phyloP scores from a whole-genome alignment of 2,888 invertebrate genomes.

The Epinotia brunnichana region DNA sequence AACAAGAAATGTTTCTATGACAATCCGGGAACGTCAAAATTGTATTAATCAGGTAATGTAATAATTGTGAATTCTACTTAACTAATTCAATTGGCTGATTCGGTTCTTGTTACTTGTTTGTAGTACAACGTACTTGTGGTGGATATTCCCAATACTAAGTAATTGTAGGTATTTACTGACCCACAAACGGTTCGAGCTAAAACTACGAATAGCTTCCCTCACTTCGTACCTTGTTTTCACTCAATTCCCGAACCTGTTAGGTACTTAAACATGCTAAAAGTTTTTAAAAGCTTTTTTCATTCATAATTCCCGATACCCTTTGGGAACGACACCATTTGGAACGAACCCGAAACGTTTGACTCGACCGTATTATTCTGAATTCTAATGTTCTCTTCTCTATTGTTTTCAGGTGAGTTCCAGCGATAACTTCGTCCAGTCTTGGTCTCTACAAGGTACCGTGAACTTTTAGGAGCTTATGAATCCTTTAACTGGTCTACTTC shows the following conservation, averaged over 20 bases:
- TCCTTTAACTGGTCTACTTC: conserved; percentile 19
- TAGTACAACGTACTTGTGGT: not conserved
- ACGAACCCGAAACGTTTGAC: not conserved
- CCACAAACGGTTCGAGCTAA: not conserved
- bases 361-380: not conserved
- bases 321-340: no score
- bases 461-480: conserved; percentile 22
- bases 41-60: no score
- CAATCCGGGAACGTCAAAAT: no score
- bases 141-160: not conserved
- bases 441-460: conserved; percentile 26
- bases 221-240: not conserved
- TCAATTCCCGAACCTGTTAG: not conserved
- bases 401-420: conserved; percentile 39
- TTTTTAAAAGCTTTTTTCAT: not conserved
- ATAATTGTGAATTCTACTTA: no score
- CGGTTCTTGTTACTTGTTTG: not conserved
- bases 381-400: conserved; percentile 25
- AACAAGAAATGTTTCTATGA: no score
- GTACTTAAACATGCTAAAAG: not conserved
- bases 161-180: not conserved
- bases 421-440: not conserved
- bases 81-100: no score
- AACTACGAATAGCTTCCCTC: not conserved
- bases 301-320: not conserved